Evolutionary conservation across 37 sponge, comb jelly and placozoan species (phyloP), one percentile per base, ranked within the genome.

Genomic region (Chondrosia reniformis): DNA sequence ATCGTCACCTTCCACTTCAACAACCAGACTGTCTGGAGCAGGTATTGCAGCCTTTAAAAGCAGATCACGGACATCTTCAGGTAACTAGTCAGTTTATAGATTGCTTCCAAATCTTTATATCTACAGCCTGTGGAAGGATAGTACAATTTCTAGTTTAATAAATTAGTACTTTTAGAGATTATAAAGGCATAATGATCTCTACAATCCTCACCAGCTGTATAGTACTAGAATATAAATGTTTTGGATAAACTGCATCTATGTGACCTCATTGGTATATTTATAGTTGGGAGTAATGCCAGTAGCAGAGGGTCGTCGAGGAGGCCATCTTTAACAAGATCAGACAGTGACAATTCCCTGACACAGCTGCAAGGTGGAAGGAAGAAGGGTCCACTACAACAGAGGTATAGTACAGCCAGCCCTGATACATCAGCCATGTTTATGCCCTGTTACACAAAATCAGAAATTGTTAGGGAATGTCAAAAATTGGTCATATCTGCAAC

Each of bases 11-110:
- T 25, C 17, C 31, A 41, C 63, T 3, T n/a, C n/a, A n/a, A 38
- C 66, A 63, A 69, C 27, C 36, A 59, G 43, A 8, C 81, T 33
- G 39, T 72, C 25, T 30, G 21, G 24, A 10, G 40, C 30, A 10
- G 17, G 52, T 42, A 22, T 13, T 21, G 22, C n/a, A 34, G 42
- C 43, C 41, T 40, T 33, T 44, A 69, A 36, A 34, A 34, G 36
- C 72, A 69, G 72, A 69, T 69, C 72, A 39, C 15, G 72, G 43
- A 69, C 72, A 9, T 69, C 72, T 5, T 69, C 72, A 25, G 72
- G 72, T 69, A 25, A 34, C 44, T 69, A 2, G 4, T 56, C 4
- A 28, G 6, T 6, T 56, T 28, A 56, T 2, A n/a, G n/a, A n/a
- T n/a, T n/a, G n/a, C n/a, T n/a, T n/a, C n/a, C n/a, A n/a, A n/a